Percentiles rank a stretch among this genome's conserved stretches.
Evolutionary conservation across 1,140 invertebrate genomes (phyloP).

Genomic region (Bombus turneri): DNA sequence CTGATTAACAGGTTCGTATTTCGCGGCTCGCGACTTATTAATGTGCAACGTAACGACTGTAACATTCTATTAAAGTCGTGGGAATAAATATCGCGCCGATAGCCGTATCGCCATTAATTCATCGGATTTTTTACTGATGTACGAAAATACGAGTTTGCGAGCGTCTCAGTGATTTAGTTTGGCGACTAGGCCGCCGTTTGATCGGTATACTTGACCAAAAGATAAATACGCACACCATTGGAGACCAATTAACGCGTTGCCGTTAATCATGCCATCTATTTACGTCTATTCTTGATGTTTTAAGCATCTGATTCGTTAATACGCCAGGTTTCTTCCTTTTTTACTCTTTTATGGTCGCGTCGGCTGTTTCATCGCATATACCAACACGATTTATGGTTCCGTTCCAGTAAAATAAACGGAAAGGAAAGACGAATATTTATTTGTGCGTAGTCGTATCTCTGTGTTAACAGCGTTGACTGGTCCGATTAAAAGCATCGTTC

Average conservation of each 20-base stretch:
- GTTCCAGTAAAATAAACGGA: constrained; percentile 1
- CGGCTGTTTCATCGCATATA: constrained; percentile 15
- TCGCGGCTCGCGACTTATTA: constrained; percentile 28
- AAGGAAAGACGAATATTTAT: not conserved
- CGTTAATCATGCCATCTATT: constrained; percentile 50
- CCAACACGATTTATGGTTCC: constrained; percentile 20
- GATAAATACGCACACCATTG: constrained; percentile 43
- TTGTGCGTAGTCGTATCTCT: too few relatives aligned
- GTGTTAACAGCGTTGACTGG: not conserved
- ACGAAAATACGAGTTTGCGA: constrained; percentile 38
- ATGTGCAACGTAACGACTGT: constrained; percentile 40
- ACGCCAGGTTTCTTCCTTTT: not conserved
- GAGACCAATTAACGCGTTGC: constrained; percentile 49
- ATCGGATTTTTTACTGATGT: not conserved
- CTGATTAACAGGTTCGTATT: constrained; percentile 21
- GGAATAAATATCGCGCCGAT: constrained; percentile 40
- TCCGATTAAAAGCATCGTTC: not conserved
- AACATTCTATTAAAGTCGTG: constrained; percentile 50
- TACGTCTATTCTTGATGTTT: constrained; percentile 48
- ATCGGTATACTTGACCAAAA: constrained; percentile 42
- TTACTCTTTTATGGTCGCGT: constrained; percentile 25
- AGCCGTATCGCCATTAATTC: constrained; percentile 48
- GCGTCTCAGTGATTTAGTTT: constrained; percentile 26
- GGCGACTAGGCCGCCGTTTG: constrained; percentile 9
- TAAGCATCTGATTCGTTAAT: not conserved